A percentile compares a stretch with the other conserved stretches of the same genome.
phyloP scores from a whole-genome alignment of 2,797 vertebrate species.

The Lithobates sylvaticus region DNA sequence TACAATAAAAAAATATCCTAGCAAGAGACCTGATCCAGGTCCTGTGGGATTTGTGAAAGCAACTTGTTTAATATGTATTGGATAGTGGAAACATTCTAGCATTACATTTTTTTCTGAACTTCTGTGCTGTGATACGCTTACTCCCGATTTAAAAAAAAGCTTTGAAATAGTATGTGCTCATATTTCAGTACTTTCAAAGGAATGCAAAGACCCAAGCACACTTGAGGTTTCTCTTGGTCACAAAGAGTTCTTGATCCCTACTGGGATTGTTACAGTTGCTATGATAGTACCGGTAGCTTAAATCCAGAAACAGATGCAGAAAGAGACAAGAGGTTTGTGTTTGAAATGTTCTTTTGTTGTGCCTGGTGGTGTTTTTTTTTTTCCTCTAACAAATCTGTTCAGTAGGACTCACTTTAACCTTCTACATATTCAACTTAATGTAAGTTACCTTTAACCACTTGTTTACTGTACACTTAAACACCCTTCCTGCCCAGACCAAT shows the following conservation, averaged over 20 bases:
- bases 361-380: too few relatives aligned
- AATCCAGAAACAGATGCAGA: not conserved
- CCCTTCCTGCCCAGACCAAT: too few relatives aligned
- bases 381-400: too few relatives aligned
- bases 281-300: not conserved
- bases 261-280: not conserved
- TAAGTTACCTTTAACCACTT: too few relatives aligned
- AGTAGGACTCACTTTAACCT: too few relatives aligned
- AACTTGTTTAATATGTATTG: not conserved
- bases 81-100: not conserved
- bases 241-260: slow-evolving; percentile 1
- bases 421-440: too few relatives aligned
- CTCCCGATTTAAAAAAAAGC: not conserved
- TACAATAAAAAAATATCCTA: not conserved
- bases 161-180: not conserved
- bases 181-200: not conserved
- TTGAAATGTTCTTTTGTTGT: not conserved
- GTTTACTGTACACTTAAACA: too few relatives aligned
- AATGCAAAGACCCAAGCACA: not conserved
- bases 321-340: not conserved
- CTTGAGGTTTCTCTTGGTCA: not conserved
- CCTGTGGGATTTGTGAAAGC: not conserved
- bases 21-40: too few relatives aligned
- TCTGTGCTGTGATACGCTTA: not conserved
- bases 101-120: not conserved